Conservation (phyloP, 1,140 invertebrate species). For the Heliconius nattereri region DNA sequence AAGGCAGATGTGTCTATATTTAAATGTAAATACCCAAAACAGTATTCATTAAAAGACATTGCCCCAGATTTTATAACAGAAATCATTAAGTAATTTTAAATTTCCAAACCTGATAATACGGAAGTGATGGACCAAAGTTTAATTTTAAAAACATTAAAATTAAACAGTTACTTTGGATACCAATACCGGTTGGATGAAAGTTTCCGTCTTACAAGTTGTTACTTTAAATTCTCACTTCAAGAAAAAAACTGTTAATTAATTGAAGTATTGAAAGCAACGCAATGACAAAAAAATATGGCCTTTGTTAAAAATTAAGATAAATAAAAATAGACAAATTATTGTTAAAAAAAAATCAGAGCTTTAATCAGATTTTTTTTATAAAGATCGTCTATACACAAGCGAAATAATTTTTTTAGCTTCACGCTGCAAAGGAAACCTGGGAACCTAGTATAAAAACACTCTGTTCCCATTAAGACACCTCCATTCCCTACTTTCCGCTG, state of each 20-base stretch:
- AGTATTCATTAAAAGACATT: background rate
- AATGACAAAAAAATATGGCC: too few species aligned
- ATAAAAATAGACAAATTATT: too few species aligned
- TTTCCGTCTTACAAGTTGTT: constrained; percentile 8
- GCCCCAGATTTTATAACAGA: background rate
- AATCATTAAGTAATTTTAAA: background rate
- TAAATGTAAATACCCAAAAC: constrained; percentile 2
- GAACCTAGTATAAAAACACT: too few species aligned
- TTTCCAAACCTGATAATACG: background rate
- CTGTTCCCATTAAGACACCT: too few species aligned
- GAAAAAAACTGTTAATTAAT: background rate
- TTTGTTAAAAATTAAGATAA: too few species aligned
- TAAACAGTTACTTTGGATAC: constrained; percentile 18
- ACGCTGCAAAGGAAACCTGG: too few species aligned
- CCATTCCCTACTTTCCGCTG: too few species aligned
- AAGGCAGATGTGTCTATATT: background rate
- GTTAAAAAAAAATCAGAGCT: too few species aligned
- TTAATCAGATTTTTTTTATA: too few species aligned
- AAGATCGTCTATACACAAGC: too few species aligned
- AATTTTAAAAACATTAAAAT: constrained; percentile 29
- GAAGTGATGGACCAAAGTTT: constrained; percentile 22
- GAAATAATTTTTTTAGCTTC: too few species aligned
- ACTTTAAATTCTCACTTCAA: constrained; percentile 7
- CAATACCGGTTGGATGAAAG: constrained; percentile 27
- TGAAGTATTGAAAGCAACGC: background rate